Base-by-base conservation (phyloP, 53 echinoderm and acorn worm genomes). In the Zoroaster sp. region DNA sequence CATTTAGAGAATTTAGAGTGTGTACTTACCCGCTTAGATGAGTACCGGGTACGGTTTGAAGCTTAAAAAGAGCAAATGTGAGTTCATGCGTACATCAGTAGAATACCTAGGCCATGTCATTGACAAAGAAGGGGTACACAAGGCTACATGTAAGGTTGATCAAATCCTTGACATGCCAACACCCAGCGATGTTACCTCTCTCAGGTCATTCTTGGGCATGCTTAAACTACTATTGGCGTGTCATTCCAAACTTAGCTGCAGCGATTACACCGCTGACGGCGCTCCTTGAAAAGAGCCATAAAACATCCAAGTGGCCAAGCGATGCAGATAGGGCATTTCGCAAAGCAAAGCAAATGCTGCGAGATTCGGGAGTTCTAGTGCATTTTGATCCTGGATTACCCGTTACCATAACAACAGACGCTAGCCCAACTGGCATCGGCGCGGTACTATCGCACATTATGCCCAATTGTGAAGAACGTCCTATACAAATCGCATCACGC, bases 401-500 rank as follows among this genome's bases (percentile, higher is more conserved):
- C 2, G 39, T 92, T 4, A 82, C 82, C 59, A 47, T 92, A 41
- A 74, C 92, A 5, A 83, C 88, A 8, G 88, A 92, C 72, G 92
- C 92, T 1, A 74, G 59, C 4, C 85, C 82, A 18, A 74, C 37
- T 18, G 88, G 92, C 7, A 59, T 88, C 5, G 88, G 92, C n/a
- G 92, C 81, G 0, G 67, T 92, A 13, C 59, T 92, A 31, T 81
- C 83, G 43, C 88, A 88, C 36, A 53, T 78, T 4, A 33, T 25
- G 31, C 54, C 66, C 8, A 54, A 89, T 89, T 78, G 79, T 36
- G 34, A 87, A 23, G 78, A 91, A 63, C 42, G 87, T 38, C 41
- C 46, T 46, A 15, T 46, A 15, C 46, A 46, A 15, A 13, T 46
- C 15, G 46, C n/a, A n/a, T 46, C 46, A 46, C 2, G 4, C 46